Percentiles rank a stretch among this genome's conserved stretches.
phyloP scores from a whole-genome alignment of 1,140 invertebrate species.

The Drosophila ogumai region DNA sequence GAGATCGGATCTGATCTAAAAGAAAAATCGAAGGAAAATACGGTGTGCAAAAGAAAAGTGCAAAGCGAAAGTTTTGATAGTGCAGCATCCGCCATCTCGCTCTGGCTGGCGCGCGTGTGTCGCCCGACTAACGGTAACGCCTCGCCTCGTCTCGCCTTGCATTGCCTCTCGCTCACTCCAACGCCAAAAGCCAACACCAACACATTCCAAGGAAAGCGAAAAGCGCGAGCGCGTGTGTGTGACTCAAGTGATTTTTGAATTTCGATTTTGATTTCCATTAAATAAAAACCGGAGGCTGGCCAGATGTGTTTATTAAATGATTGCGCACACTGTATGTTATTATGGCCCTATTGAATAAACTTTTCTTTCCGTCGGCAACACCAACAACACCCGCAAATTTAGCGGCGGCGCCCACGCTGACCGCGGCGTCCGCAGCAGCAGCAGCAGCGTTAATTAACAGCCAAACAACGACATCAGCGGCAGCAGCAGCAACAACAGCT shows the following conservation, averaged over 20 bases:
- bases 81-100: slow-evolving; percentile 49
- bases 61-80: slow-evolving; percentile 75
- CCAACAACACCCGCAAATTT: slow-evolving; percentile 48
- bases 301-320: slow-evolving; percentile 83
- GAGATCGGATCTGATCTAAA: slow-evolving; percentile 67
- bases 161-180: slow-evolving; percentile 7
- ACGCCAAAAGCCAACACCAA: slow-evolving; percentile 21
- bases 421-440: slow-evolving; percentile 40
- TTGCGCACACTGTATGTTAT: slow-evolving; percentile 75
- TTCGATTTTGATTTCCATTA: slow-evolving; percentile 57
- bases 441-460: slow-evolving; percentile 39
- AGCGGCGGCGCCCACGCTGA: slow-evolving; percentile 52
- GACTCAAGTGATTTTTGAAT: slow-evolving; percentile 39
- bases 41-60: slow-evolving; percentile 68
- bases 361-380: slow-evolving; percentile 82
- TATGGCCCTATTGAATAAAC: slow-evolving; percentile 85
- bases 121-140: slow-evolving; percentile 37
- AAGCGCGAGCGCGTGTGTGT: slow-evolving; percentile 22
- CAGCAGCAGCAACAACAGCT: slow-evolving; percentile 56
- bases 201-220: slow-evolving; percentile 60
- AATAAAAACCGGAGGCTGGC: slow-evolving; percentile 51
- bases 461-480: slow-evolving; percentile 29
- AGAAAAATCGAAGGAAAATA: slow-evolving; percentile 43
- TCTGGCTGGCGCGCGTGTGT: slow-evolving; percentile 34
- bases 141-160: slow-evolving; percentile 10